phyloP scores from a whole-genome alignment of 2,888 invertebrate species.

The Drosophila mimetica region DNA sequence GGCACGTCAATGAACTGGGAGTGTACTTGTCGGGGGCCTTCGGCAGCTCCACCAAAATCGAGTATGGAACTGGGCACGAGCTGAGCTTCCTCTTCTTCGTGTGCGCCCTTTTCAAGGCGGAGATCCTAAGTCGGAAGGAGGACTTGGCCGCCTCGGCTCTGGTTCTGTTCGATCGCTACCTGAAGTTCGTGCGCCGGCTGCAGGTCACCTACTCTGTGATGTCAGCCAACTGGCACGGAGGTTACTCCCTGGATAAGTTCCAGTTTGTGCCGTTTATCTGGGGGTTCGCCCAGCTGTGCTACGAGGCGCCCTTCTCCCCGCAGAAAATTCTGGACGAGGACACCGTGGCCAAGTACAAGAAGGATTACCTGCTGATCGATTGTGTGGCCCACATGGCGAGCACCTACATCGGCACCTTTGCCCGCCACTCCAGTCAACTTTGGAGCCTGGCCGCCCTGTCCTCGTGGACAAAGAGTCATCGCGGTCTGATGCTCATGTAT shows the following conservation, averaged over 20 bases:
- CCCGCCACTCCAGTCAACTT: slow-evolving; percentile 98
- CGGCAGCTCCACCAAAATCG: slow-evolving; percentile 97
- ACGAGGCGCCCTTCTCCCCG: slow-evolving; percentile 91
- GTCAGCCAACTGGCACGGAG: slow-evolving; percentile 99
- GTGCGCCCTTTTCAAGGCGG: slow-evolving; percentile 95
- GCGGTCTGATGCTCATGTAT: slow-evolving; percentile 98
- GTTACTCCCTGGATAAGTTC: slow-evolving; percentile 99
- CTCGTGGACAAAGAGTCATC: slow-evolving; percentile 96
- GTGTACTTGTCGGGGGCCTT: slow-evolving; percentile 95
- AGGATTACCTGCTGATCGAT: slow-evolving; percentile 95
- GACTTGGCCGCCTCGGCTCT: slow-evolving; percentile 92
- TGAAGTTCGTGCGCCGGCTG: slow-evolving; percentile 92
- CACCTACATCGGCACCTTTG: slow-evolving; percentile 96
- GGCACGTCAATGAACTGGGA: slow-evolving; percentile 90
- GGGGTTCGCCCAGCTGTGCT: slow-evolving; percentile 97
- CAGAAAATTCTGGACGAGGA: slow-evolving; percentile 92
- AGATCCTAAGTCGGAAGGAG: slow-evolving; percentile 87
- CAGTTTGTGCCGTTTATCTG: slow-evolving; percentile 99
- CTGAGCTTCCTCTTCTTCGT: slow-evolving; percentile 97
- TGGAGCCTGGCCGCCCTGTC: slow-evolving; percentile 98
- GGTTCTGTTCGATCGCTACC: slow-evolving; percentile 87
- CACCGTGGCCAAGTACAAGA: slow-evolving; percentile 87
- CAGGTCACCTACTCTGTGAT: slow-evolving; percentile 97
- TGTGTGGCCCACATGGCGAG: slow-evolving; percentile 96
- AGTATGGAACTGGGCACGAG: slow-evolving; percentile 99